Evolutionary conservation across 2,888 invertebrate genomes (phyloP).

Genomic region (Bimastos eiseni): DNA sequence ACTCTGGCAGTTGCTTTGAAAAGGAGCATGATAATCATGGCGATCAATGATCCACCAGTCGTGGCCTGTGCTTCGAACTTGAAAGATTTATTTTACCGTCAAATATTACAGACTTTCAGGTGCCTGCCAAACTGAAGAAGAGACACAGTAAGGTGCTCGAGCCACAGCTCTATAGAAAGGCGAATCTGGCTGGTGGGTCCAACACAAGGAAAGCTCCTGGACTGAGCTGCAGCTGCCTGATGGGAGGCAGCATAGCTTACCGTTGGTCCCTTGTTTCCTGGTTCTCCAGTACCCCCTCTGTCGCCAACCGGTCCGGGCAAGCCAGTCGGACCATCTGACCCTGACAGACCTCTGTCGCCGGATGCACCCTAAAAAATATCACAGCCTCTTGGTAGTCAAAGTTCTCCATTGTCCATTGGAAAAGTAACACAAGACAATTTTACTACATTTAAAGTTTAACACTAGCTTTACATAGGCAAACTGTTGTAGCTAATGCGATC

Average conservation of each 20-base stretch:
- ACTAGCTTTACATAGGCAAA: neutral
- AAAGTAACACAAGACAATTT: neutral
- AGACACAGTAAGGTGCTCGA: too few species aligned
- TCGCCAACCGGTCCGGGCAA: conserved; percentile 39
- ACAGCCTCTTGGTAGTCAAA: neutral
- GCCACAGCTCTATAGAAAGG: too few species aligned
- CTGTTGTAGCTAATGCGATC: neutral
- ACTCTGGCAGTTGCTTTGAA: too few species aligned
- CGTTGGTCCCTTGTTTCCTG: conserved; percentile 41
- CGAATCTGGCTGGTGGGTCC: too few species aligned
- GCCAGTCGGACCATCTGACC: conserved; percentile 41
- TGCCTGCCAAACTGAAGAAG: too few species aligned
- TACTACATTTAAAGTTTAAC: neutral
- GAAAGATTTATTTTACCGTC: too few species aligned
- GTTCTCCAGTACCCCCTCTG: conserved; percentile 40
- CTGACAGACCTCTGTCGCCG: conserved; percentile 41
- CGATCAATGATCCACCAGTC: too few species aligned
- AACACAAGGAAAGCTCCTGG: too few species aligned
- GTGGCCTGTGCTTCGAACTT: too few species aligned
- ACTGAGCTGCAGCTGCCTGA: too few species aligned
- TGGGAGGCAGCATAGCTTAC: conserved; percentile 30
- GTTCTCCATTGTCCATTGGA: neutral
- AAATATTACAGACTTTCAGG: too few species aligned
- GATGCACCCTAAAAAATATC: conserved; percentile 34
- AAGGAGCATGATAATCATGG: too few species aligned